Base-by-base conservation (phyloP, 2,113 vertebrate genomes). In the Donacobius atricapilla region DNA sequence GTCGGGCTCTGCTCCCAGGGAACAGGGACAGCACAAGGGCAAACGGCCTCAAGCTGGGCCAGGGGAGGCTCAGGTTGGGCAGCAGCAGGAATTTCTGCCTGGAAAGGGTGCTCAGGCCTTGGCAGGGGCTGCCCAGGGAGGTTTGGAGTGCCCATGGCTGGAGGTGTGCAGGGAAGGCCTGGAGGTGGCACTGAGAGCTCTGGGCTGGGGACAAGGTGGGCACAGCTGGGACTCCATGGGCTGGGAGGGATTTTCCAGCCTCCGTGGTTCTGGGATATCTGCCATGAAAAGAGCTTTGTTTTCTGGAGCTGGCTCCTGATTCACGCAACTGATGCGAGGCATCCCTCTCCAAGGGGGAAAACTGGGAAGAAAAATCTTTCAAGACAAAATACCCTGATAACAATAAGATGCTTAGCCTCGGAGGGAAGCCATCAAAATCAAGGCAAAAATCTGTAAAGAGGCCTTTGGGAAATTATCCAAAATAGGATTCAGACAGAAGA, bases 191-290 rank as follows among this genome's bases (percentile, higher is more conserved):
- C 84, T 87, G 3, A 78, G 84, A 1, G 83, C 72, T 77, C 72
- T 68, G 63, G 51, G 44, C 71, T 86, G 83, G 63, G 73, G 20
- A 79, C 75, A 79, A 15, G 65, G 64, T 47, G 73, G 73, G n/a
- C 84, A 70, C 64, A 54, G 73, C 7, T 4, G 3, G 45, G 24
- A 1, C 47, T 87, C 19, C 13, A 0, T n/a, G 40, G 35, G 11
- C 42, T 50, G 42, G 50, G 17, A 42, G 35, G 35, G 27, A 2
- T 57, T 80, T 50, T 9, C 37, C 66, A 65, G 2, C 18, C 35
- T 50, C 3, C 4, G 1, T 0, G 7, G 23, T 5, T 1, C 31
- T 37, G 10, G 18, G 39, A 51, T 40, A 21, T 16, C 21, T 50
- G 50, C 30, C 83, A 7, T 12, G 20, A 54, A 66, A 73, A 7